A percentile compares a stretch with the other conserved stretches of the same genome.
phyloP scores from a whole-genome alignment of 2,888 invertebrate genomes.

The Phaonia tiefii region DNA sequence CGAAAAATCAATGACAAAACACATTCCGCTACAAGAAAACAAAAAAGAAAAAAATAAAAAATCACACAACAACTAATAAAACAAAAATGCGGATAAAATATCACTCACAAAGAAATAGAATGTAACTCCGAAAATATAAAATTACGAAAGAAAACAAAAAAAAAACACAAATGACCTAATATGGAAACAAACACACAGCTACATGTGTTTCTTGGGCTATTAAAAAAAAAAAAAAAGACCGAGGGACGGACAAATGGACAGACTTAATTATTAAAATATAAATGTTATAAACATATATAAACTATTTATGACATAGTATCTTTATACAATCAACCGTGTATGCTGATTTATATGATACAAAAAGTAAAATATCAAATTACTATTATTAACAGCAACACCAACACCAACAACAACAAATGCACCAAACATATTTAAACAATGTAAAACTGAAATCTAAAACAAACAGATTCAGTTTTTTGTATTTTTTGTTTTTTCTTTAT shows the following conservation, averaged over 20 bases:
- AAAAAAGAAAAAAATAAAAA: neutral
- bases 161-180: conserved; percentile 60
- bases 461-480: conserved; percentile 1
- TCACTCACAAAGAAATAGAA: conserved; percentile 37
- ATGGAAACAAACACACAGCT: conserved; percentile 19
- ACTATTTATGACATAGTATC: neutral
- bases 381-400: conserved; percentile 49
- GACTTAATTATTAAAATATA: conserved; percentile 35
- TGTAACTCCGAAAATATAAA: conserved; percentile 57
- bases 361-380: conserved; percentile 67
- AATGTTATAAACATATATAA: conserved; percentile 3
- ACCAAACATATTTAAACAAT: conserved; percentile 40
- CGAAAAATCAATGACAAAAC: conserved; percentile 55
- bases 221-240: too few relatives aligned
- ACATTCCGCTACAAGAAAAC: conserved; percentile 45
- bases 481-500: neutral
- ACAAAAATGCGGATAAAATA: conserved; percentile 56
- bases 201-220: neutral
- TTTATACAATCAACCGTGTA: neutral
- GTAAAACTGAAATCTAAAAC: conserved; percentile 45
- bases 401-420: conserved; percentile 25
- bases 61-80: neutral
- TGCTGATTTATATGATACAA: conserved; percentile 59
- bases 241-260: neutral
- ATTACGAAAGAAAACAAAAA: conserved; percentile 52